Evolutionary conservation across 2,113 vertebrate species (phyloP).

Genomic region (Dissostichus mawsoni): DNA sequence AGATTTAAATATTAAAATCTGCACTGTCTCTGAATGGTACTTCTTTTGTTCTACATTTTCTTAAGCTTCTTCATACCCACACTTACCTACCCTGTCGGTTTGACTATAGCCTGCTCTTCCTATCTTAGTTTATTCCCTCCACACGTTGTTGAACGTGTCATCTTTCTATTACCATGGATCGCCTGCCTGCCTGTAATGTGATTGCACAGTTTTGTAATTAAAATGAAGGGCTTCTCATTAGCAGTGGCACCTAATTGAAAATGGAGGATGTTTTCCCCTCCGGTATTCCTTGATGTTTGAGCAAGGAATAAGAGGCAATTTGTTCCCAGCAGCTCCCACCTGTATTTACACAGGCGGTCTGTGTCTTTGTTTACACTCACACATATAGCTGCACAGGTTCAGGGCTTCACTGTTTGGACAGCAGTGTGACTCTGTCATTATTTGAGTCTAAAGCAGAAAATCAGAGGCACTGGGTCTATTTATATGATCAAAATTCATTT

Average conservation of each 20-base stretch:
- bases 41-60: no score
- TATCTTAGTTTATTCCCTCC: background rate
- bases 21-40: no score
- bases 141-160: background rate
- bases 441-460: background rate
- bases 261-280: conserved; percentile 14
- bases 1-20: background rate
- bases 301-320: conserved; percentile 35
- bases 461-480: background rate
- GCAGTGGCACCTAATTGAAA: conserved; percentile 53
- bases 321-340: conserved; percentile 36
- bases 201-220: conserved; percentile 36
- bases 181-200: background rate
- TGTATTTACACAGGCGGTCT: conserved; percentile 61
- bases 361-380: conserved; percentile 43
- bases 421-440: conserved; percentile 6
- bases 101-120: background rate
- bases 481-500: background rate
- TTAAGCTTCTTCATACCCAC: no score
- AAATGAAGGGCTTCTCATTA: conserved; percentile 35
- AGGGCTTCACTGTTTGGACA: conserved; percentile 45
- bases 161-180: conserved; percentile 27
- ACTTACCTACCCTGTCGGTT: background rate
- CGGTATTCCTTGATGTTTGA: conserved; percentile 35
- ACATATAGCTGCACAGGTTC: conserved; percentile 16